Percentiles rank a stretch among this genome's conserved stretches.
These are phyloP conservation scores for Sipha flava DNA, from an alignment of 1,140 invertebrate genomes.

Conservation along the genomic window DNA sequence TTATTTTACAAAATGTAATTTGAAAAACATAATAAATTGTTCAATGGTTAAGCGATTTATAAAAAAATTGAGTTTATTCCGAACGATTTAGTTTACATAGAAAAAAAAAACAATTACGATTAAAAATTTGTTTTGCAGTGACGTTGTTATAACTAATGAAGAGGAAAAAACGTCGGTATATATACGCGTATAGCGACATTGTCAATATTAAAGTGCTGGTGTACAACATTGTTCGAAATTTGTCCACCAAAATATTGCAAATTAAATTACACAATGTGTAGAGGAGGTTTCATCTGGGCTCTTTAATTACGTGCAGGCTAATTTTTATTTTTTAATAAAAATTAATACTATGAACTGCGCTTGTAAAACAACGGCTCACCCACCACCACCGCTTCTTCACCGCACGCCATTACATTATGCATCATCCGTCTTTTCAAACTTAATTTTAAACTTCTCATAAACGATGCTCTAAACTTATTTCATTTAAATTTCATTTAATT, in stretches of 20 bases:
- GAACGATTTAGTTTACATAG: background rate
- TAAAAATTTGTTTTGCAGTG: background rate
- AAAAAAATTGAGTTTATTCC: background rate
- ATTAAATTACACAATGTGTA: background rate
- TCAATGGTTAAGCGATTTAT: background rate
- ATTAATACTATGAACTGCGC: slow-evolving; percentile 20
- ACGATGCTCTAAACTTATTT: slow-evolving; percentile 33
- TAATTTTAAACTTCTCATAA: slow-evolving; percentile 33
- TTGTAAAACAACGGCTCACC: slow-evolving; percentile 17
- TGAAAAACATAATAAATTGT: background rate
- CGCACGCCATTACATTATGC: background rate
- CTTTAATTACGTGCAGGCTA: slow-evolving; percentile 26
- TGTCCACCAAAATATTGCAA: background rate
- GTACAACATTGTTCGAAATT: background rate
- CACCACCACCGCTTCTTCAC: background rate
- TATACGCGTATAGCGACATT: background rate
- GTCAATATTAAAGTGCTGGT: background rate
- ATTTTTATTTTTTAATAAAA: slow-evolving; percentile 33
- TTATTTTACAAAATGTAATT: background rate
- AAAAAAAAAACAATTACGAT: background rate
- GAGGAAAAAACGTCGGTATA: background rate
- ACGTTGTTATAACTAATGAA: background rate
- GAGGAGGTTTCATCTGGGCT: background rate
- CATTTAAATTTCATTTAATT: slow-evolving; percentile 33
- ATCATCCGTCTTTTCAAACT: slow-evolving; percentile 31